These are phyloP conservation scores for Aphelocoma californica DNA, from an alignment of 2,797 vertebrate genomes.

Conservation along the genomic window DNA sequence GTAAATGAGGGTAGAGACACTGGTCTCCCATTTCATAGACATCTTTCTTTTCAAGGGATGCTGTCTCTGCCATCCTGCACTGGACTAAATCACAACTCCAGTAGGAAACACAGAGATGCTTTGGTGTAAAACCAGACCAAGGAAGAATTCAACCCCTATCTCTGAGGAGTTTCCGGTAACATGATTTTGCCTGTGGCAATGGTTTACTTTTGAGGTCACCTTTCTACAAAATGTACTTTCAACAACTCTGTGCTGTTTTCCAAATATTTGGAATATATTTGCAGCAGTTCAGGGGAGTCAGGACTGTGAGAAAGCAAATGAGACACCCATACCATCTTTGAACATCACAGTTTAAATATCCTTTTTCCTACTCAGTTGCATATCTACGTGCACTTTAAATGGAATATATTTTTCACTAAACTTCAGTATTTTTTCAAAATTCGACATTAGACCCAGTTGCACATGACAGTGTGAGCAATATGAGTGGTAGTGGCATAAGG, in stretches of 20 bases:
- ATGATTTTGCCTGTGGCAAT: neutral
- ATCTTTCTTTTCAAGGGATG: neutral
- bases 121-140: neutral
- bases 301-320: neutral
- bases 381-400: neutral
- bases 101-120: neutral
- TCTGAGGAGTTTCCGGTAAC: neutral
- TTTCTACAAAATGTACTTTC: constrained; percentile 9
- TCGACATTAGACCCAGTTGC: neutral
- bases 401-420: neutral
- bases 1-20: neutral
- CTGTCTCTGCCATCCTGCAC: neutral
- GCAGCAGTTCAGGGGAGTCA: neutral
- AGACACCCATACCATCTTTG: neutral
- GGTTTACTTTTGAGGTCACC: constrained; percentile 26
- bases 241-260: neutral
- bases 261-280: constrained; percentile 5
- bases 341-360: neutral
- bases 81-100: neutral
- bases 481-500: neutral
- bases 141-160: neutral
- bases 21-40: neutral
- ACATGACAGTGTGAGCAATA: neutral
- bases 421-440: neutral
- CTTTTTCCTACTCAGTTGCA: neutral